Evolutionary conservation across 2,888 invertebrate genomes (phyloP), one percentile per base, ranked within the genome.

Genomic region (Calliopum simillimum): DNA sequence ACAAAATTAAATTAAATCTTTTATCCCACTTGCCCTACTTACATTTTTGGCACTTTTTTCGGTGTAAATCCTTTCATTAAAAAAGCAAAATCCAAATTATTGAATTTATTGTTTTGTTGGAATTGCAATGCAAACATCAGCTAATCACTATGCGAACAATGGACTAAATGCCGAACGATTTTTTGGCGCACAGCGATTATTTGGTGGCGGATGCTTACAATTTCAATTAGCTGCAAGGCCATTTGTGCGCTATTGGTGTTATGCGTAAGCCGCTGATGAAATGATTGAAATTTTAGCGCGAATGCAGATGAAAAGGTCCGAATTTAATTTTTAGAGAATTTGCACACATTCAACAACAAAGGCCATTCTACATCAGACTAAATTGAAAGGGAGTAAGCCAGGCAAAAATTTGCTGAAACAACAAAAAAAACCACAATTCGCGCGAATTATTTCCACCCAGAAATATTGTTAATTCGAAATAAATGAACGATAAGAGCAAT

Each of bases 371-470:
- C 41, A 43, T 13, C 41, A 47, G 33, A 19, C 33, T 25, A 49
- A 13, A 53, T 8, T 33, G 33, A 33, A 33, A 8, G 8, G 8
- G 8, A 33, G 8, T 8, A 8, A 8, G 23, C 41, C 64, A 51
- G 41, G 41, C 47, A 63, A 46, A 68, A 75, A 73, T 72, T 72
- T 73, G 74, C 70, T 73, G 74, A 69, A 74, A 72, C 75, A 74
- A 69, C 73, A 72, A 41, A 33, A 33, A n/a, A 65, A 76, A 73
- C 74, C 75, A 71, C 75, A 75, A 76, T 74, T 74, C 72, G 72
- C 62, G 73, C 74, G 72, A 71, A 73, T 76, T 75, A 73, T 72
- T 72, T 74, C 62, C 74, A 73, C 71, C 75, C 73, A 75, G n/a
- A 75, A 76, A 74, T 74, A 73, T 74, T 74, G 76, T 74, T 73